Base-by-base conservation (phyloP, 2,888 invertebrate genomes). In the Drosophila antonietae region DNA sequence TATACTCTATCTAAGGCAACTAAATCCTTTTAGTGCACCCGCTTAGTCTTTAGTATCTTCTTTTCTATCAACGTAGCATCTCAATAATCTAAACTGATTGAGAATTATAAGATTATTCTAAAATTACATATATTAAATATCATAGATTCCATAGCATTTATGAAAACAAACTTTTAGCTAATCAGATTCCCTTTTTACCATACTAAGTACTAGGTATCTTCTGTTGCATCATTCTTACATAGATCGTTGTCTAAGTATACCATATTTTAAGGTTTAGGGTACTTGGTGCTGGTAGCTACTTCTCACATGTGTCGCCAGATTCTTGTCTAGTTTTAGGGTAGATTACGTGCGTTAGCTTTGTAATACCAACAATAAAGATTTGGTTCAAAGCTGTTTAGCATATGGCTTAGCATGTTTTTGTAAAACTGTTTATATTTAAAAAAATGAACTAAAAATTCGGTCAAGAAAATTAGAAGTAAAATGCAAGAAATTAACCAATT, bases 211-310 rank as follows among this genome's bases (percentile, higher is more conserved):
- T 12, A 47, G 14, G 76, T 59, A 73, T 66, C 15, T 53, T 5
- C 0, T 18, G 12, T 7, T 18, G 12, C 3, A 49, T 49, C 49
- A 49, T 10, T 31, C 5, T 9, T 9, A 9, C 28, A n/a, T 6
- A 10, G 56, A 59, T 47, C 18, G 20, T 28, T 41, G 41, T 3
- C 12, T 20, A 35, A 35, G 52, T 20, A 20, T 18, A 18, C 6
- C 31, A 33, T 18, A 37, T 35, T 35, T 37, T 20, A 15, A 9
- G 35, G 46, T 39, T 67, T 60, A 28, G 63, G 56, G 37, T 57
- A 52, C 53, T 51, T 63, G 49, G 43, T 37, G 55, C 43, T 64
- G 46, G 58, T 73, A 59, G 53, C 63, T 61, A 58, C 64, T 52
- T 49, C 20, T 53, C 35, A 52, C 47, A 46, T 28, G 18, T 35